These are phyloP conservation scores for Scarus forsteni DNA, from an alignment of 2,797 vertebrate genomes.

Conservation along the genomic window DNA sequence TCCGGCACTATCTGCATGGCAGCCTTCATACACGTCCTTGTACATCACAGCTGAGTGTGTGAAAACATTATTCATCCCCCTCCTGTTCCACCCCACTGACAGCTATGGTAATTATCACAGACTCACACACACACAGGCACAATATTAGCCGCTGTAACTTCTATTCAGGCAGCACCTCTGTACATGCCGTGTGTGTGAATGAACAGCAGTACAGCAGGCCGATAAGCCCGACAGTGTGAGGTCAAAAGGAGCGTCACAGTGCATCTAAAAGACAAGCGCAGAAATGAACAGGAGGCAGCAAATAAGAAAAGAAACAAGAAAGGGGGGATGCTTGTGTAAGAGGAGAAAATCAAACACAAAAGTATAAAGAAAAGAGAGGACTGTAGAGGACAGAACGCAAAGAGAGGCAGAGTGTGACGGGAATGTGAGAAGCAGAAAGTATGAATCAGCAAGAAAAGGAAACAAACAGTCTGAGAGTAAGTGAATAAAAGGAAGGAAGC, in stretches of 20 bases:
- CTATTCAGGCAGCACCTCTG: slow-evolving; percentile 56
- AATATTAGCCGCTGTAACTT: slow-evolving; percentile 55
- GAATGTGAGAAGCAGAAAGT: slow-evolving; percentile 55
- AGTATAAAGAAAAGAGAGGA: slow-evolving; percentile 1
- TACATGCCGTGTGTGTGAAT: slow-evolving; percentile 50
- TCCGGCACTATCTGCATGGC: slow-evolving; percentile 26
- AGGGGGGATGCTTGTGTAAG: slow-evolving; percentile 2
- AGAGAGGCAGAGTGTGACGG: slow-evolving; percentile 34
- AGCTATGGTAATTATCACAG: slow-evolving; percentile 69
- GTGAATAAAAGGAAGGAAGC: slow-evolving; percentile 48
- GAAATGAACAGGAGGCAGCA: slow-evolving; percentile 11
- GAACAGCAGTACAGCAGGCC: slow-evolving; percentile 57
- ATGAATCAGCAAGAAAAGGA: slow-evolving; percentile 60
- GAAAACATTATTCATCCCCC: slow-evolving; percentile 69
- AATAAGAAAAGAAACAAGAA: background rate
- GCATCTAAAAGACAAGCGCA: slow-evolving; percentile 30
- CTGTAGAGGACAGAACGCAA: slow-evolving; percentile 18
- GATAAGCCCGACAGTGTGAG: slow-evolving; percentile 58
- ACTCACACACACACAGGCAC: slow-evolving; percentile 44
- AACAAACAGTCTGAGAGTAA: slow-evolving; percentile 45
- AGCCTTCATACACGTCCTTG: slow-evolving; percentile 45
- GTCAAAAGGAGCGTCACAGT: slow-evolving; percentile 57
- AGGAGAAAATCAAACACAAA: background rate
- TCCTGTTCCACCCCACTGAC: slow-evolving; percentile 58
- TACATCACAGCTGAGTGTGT: slow-evolving; percentile 64